Percentiles rank a stretch among this genome's conserved stretches.
Conservation (phyloP, 2,113 vertebrate genomes). For the Hypocryptadius cinnamomeus region DNA sequence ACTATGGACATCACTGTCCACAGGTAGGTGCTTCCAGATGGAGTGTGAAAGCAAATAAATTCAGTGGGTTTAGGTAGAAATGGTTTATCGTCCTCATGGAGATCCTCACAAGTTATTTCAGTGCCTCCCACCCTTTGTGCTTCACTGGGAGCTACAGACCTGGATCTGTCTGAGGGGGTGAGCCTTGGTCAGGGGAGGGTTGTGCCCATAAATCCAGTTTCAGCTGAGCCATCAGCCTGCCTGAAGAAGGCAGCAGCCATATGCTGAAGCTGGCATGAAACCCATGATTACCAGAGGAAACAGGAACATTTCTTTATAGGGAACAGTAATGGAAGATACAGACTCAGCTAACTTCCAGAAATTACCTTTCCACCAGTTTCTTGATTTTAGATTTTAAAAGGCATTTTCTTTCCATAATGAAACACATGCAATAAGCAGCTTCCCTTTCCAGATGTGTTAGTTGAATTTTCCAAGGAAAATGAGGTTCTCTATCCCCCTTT, state of each 20-base stretch:
- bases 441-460: background rate
- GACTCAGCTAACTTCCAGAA: background rate
- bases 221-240: background rate
- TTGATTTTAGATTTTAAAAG: background rate
- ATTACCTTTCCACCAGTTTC: background rate
- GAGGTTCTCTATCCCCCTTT: accelerated
- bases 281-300: background rate
- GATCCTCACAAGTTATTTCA: background rate
- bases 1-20: background rate
- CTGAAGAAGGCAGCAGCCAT: background rate
- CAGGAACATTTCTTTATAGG: background rate
- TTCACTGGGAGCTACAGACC: background rate
- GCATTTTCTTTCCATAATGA: background rate
- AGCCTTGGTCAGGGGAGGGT: background rate
- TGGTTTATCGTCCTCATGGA: background rate
- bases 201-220: background rate
- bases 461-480: background rate
- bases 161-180: background rate
- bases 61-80: background rate
- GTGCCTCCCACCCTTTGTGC: background rate
- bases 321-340: background rate
- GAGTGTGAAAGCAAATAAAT: background rate
- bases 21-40: background rate
- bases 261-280: background rate
- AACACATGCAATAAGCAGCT: background rate